Conservation (phyloP, 2,113 vertebrate species). For the Elgaria multicarinata region DNA sequence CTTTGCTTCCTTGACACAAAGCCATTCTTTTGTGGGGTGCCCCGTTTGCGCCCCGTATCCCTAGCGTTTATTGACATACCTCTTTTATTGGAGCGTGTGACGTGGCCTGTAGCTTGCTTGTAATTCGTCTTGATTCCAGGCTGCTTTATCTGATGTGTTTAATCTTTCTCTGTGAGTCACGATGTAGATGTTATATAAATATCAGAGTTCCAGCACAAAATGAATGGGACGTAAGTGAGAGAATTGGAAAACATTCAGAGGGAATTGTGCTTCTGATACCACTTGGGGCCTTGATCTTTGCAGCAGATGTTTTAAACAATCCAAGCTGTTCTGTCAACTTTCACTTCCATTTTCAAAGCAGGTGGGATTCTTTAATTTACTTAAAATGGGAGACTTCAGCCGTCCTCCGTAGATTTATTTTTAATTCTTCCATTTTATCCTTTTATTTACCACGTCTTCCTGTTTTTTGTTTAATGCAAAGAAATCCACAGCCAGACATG, state of each 20-base stretch:
- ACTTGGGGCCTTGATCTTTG: not conserved
- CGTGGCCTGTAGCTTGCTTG: not conserved
- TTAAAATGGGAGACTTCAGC: not conserved
- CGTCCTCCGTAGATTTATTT: too few relatives aligned
- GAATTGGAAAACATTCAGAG: not conserved
- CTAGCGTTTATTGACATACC: not conserved
- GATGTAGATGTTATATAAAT: conserved; percentile 9
- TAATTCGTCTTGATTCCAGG: not conserved
- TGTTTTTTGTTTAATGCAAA: not conserved
- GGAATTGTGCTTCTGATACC: not conserved
- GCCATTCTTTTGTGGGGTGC: not conserved
- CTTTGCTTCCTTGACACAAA: not conserved
- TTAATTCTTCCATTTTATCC: not conserved
- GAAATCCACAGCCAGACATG: too few relatives aligned
- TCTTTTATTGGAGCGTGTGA: not conserved
- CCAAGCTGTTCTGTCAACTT: not conserved
- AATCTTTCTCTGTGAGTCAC: not conserved
- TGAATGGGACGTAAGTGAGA: not conserved
- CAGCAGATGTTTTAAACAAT: not conserved
- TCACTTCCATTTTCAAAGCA: too few relatives aligned
- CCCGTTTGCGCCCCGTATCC: not conserved
- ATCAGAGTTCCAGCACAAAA: not conserved
- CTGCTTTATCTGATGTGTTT: not conserved
- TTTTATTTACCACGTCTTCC: not conserved
- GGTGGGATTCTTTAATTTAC: not conserved